These are phyloP conservation scores for Clostera curtula DNA, from an alignment of 2,888 invertebrate species.

Conservation along the genomic window DNA sequence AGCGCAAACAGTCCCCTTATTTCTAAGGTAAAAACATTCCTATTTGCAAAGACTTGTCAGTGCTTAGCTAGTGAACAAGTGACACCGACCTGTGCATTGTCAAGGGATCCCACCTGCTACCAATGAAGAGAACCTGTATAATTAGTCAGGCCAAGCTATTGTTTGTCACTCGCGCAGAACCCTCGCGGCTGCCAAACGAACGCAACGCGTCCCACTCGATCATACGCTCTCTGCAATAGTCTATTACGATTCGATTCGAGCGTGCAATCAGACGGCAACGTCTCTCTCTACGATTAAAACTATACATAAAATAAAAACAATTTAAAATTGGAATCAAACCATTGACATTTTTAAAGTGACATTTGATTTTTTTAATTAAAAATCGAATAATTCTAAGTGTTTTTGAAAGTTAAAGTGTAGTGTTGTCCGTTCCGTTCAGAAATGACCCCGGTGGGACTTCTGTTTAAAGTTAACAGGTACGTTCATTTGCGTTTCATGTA, in stretches of 20 bases:
- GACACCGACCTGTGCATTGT: conserved; percentile 30
- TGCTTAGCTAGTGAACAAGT: background rate
- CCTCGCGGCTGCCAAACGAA: conserved; percentile 44
- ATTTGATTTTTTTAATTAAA: conserved; percentile 1
- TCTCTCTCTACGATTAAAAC: too few species aligned
- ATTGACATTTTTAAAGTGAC: background rate
- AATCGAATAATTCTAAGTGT: conserved; percentile 15
- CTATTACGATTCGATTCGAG: conserved; percentile 27
- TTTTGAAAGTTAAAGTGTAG: conserved; percentile 20
- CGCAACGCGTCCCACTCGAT: conserved; percentile 45
- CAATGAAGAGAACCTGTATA: conserved; percentile 48
- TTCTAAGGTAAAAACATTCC: too few species aligned
- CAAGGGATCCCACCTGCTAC: conserved; percentile 52
- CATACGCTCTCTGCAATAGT: conserved; percentile 30
- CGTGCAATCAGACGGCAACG: conserved; percentile 11
- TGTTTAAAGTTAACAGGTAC: conserved; percentile 77
- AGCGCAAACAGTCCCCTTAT: too few species aligned
- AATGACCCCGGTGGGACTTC: conserved; percentile 76
- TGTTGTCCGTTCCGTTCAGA: conserved; percentile 32
- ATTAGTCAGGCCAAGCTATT: conserved; percentile 54
- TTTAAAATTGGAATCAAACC: conserved; percentile 1
- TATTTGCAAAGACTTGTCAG: too few species aligned
- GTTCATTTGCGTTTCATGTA: conserved; percentile 27
- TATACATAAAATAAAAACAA: too few species aligned
- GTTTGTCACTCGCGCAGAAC: conserved; percentile 62